Conservation (phyloP, 2,113 vertebrate genomes). For the Cyphomyrus discorhynchus region DNA sequence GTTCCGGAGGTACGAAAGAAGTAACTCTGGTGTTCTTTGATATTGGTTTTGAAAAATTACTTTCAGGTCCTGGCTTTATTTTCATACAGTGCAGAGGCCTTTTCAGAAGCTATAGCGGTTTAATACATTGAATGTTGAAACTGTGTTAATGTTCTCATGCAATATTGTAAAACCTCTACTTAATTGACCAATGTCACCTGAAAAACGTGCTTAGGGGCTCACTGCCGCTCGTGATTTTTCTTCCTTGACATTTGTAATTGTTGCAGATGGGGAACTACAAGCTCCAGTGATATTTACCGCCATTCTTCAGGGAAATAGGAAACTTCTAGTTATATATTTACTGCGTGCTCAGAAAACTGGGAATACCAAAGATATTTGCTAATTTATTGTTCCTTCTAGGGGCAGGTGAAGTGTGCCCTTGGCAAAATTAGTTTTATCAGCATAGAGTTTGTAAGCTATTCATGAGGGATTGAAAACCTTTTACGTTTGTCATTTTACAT, state of each 20-base stretch:
- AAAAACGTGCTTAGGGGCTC: conserved; percentile 37
- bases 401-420: conserved; percentile 55
- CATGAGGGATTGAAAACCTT: conserved; percentile 55
- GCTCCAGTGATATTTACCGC: conserved; percentile 44
- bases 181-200: conserved; percentile 49
- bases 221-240: conserved; percentile 39
- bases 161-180: conserved; percentile 37
- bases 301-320: conserved; percentile 38
- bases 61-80: neutral
- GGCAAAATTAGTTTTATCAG: conserved; percentile 64
- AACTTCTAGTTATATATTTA: conserved; percentile 39
- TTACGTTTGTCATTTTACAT: conserved; percentile 51
- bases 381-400: conserved; percentile 58
- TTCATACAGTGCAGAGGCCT: conserved; percentile 28
- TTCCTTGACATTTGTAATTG: conserved; percentile 53
- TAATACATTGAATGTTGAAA: conserved; percentile 8
- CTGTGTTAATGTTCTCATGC: conserved; percentile 48
- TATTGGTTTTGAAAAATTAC: neutral
- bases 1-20: neutral
- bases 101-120: conserved; percentile 38
- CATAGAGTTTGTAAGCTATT: conserved; percentile 49
- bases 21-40: neutral
- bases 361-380: conserved; percentile 48
- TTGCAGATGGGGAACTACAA: conserved; percentile 38
- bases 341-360: conserved; percentile 36